Base-by-base conservation (phyloP, 1,140 invertebrate genomes). In the Heliconius hewitsoni region DNA sequence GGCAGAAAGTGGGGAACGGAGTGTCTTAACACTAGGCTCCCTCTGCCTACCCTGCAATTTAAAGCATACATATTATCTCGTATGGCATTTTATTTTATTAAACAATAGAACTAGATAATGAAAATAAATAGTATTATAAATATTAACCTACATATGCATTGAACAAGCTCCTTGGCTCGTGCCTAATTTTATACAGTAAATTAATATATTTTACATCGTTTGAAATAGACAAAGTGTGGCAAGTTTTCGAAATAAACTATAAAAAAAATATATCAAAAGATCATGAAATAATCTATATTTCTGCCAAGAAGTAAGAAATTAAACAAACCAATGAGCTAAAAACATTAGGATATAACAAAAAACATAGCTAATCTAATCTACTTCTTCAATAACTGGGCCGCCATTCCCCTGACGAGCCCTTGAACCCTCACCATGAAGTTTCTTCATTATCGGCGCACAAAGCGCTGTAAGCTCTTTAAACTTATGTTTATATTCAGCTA, bases 401-500 rank as follows among this genome's bases (percentile, higher is more conserved):
- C 85, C 85, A 27, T 74, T 81, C 8, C 78, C 42, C 76, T 82
- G 74, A 2, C 74, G 71, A 2, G 77, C 66, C 42, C 80, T 78
- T 27, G 79, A 57, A 8, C 84, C 79, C n/a, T 39, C 77, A 0
- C 83, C 83, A 30, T 97, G 97, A 23, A 98, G 86, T 88, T 97
- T 97, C 77, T 95, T 95, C 96, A 98, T 97, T 60, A 97, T 95
- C 0, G 97, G 97, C 27, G 95, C 90, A 83, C 96, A 97, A 19
- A 96, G 94, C 57, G 92, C 93, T 85, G 96, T 96, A 13, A 97
- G 85, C 74, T 98, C 96, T 83, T 97, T 97, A 34, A 97, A 89
- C 82, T 97, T 97, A 84, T 97, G 95, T 74, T 98, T 97, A 87
- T 96, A 98, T 85, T 98, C 97, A 8, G 97, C 97, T 86, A 97